A percentile compares a stretch with the other conserved stretches of the same genome.
These are phyloP conservation scores for Oxyteleia sp. DNA, from an alignment of 2,888 invertebrate genomes.

Conservation along the genomic window DNA sequence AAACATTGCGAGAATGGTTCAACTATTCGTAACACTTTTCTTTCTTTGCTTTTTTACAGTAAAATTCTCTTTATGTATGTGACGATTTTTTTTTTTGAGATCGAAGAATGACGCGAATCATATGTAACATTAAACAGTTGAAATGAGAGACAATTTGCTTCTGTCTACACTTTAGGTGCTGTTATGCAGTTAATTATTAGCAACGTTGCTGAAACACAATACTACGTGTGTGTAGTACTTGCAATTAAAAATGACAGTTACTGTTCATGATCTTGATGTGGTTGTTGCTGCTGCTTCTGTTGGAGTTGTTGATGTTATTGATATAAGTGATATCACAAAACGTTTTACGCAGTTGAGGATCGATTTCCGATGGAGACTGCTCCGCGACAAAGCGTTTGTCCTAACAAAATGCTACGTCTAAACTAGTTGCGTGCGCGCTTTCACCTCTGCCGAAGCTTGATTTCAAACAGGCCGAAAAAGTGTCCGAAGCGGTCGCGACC, in stretches of 20 bases:
- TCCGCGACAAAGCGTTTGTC: no score
- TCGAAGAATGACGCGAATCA: slow-evolving; percentile 48
- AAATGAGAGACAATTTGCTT: slow-evolving; percentile 41
- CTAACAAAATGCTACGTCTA: no score
- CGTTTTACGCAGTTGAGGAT: no score
- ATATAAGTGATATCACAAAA: no score
- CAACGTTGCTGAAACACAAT: slow-evolving; percentile 45
- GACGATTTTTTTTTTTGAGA: slow-evolving; percentile 45
- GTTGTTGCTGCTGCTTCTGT: slow-evolving; percentile 1
- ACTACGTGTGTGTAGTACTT: slow-evolving; percentile 37
- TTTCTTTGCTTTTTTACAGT: no score
- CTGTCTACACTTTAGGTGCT: slow-evolving; percentile 41
- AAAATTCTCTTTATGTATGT: slow-evolving; percentile 43
- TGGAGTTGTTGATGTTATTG: slow-evolving; percentile 19
- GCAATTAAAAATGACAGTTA: slow-evolving; percentile 28
- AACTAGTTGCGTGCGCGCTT: no score
- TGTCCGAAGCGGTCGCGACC: no score
- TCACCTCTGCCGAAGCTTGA: no score
- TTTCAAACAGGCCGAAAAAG: no score
- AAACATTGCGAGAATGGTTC: slow-evolving; percentile 55
- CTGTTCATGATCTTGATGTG: slow-evolving; percentile 35
- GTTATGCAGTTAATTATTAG: slow-evolving; percentile 5
- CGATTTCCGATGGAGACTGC: no score
- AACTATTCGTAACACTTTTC: slow-evolving; percentile 76
- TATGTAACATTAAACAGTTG: slow-evolving; percentile 25